A percentile compares a stretch with the other conserved stretches of the same genome.
These are phyloP conservation scores for Apus apus DNA, from an alignment of 2,113 vertebrate species.

Conservation along the genomic window DNA sequence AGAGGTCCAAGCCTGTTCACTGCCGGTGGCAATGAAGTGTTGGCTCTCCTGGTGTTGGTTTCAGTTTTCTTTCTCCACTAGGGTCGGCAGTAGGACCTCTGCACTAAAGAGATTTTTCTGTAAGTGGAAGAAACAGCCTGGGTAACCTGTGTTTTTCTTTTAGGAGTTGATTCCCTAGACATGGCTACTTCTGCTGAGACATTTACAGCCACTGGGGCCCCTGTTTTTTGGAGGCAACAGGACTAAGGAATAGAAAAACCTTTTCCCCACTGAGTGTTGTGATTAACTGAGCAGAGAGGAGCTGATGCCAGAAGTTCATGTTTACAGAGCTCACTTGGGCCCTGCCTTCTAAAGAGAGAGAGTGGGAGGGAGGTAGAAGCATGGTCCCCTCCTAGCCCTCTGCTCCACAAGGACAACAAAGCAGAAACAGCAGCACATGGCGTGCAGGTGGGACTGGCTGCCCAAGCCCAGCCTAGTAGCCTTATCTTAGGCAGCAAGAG, in stretches of 20 bases:
- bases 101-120: neutral
- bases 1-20: rapidly evolving
- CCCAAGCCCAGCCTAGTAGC: neutral
- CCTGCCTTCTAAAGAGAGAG: neutral
- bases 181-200: neutral
- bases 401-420: rapidly evolving
- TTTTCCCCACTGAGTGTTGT: rapidly evolving
- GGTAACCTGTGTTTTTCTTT: neutral
- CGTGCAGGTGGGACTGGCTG: neutral
- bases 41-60: neutral
- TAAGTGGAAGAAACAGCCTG: neutral
- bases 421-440: rapidly evolving
- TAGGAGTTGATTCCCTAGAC: neutral
- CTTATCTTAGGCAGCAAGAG: neutral
- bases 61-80: neutral
- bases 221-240: neutral
- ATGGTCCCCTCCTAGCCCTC: neutral
- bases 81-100: neutral
- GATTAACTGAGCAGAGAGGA: neutral
- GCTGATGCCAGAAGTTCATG: neutral
- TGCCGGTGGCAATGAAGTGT: neutral
- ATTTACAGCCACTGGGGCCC: neutral
- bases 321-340: neutral
- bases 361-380: neutral
- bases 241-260: neutral